A percentile compares a stretch with the other conserved stretches of the same genome.
These are phyloP conservation scores for Brachypteracias leptosomus DNA, from an alignment of 2,113 vertebrate species.

Conservation along the genomic window DNA sequence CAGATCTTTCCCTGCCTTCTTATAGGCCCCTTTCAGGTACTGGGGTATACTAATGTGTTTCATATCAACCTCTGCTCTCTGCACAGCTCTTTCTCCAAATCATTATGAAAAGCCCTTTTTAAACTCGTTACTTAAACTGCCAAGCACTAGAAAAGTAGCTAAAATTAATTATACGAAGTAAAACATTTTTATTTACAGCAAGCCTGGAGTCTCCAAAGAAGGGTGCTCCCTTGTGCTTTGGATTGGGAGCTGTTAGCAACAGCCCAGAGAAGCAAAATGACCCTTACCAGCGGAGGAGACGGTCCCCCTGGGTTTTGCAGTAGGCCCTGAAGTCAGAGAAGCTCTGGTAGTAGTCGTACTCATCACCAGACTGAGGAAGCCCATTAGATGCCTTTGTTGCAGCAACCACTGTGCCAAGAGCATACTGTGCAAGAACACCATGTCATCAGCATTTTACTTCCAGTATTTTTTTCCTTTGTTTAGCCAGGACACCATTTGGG, in stretches of 20 bases:
- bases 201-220: fast-evolving
- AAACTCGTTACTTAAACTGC: not conserved
- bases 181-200: not conserved
- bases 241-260: fast-evolving
- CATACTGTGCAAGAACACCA: constrained; percentile 75
- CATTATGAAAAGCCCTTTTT: not conserved
- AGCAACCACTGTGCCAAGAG: constrained; percentile 84
- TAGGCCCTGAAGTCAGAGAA: constrained; percentile 90
- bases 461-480: not conserved
- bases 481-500: fast-evolving
- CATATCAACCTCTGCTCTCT: not conserved
- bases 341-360: constrained; percentile 94
- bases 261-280: not conserved
- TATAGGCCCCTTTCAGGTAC: too few species aligned
- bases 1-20: too few species aligned
- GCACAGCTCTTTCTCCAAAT: not conserved
- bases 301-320: constrained; percentile 86
- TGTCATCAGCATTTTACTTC: fast-evolving
- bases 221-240: not conserved
- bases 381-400: constrained; percentile 87
- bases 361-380: constrained; percentile 89
- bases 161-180: not conserved
- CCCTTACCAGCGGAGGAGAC: constrained; percentile 85
- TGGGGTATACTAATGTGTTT: fast-evolving
- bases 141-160: not conserved